These are phyloP conservation scores for Tyria jacobaeae DNA, from an alignment of 2,888 invertebrate genomes.

Conservation along the genomic window DNA sequence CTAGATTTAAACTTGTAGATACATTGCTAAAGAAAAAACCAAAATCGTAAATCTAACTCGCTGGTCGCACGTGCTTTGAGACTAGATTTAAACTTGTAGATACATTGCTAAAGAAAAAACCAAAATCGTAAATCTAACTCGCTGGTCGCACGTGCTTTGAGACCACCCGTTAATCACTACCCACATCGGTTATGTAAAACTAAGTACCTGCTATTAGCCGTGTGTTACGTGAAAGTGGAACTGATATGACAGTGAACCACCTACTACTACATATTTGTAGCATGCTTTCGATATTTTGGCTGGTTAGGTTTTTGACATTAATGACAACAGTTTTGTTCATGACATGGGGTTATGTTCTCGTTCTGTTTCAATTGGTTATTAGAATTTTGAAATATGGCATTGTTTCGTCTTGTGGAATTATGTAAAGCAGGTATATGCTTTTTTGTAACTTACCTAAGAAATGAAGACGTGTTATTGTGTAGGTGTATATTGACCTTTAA, in stretches of 20 bases:
- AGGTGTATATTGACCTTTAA: conserved; percentile 13
- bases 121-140: conserved; percentile 14
- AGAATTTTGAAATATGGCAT: neutral
- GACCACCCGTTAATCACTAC: conserved; percentile 56
- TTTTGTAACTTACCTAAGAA: neutral
- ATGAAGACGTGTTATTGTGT: conserved; percentile 6
- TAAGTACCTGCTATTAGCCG: conserved; percentile 47
- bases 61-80: conserved; percentile 43
- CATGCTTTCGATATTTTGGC: conserved; percentile 6
- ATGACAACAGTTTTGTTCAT: conserved; percentile 5
- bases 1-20: neutral
- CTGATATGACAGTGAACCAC: conserved; percentile 30
- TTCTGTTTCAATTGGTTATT: neutral
- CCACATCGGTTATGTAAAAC: conserved; percentile 64
- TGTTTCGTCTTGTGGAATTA: neutral
- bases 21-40: neutral
- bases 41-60: conserved; percentile 25
- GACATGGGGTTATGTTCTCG: conserved; percentile 2
- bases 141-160: conserved; percentile 46
- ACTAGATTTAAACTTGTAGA: neutral
- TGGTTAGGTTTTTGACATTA: conserved; percentile 9
- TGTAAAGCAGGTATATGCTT: neutral
- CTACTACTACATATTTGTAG: conserved; percentile 4
- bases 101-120: neutral
- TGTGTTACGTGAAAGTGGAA: conserved; percentile 56